phyloP scores from a whole-genome alignment of 2,113 vertebrate genomes.

The Corvus cornix region DNA sequence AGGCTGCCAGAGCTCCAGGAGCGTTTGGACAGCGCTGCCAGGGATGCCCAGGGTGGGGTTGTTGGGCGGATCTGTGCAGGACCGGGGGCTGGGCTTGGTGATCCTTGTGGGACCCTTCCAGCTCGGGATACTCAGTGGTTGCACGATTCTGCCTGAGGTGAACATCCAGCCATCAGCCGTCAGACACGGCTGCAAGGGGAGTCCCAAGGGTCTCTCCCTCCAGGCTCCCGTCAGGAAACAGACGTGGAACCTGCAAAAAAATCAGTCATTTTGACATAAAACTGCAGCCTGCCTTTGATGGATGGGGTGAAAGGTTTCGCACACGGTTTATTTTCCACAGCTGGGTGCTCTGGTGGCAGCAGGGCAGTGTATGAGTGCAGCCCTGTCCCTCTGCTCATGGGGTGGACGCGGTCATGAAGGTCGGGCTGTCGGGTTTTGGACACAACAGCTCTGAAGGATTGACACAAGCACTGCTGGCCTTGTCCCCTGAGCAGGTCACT shows the following conservation, averaged over 20 bases:
- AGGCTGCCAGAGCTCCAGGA: not conserved
- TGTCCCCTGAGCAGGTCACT: not conserved
- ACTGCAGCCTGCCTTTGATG: accelerated
- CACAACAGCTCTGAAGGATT: accelerated
- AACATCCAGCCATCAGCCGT: not conserved
- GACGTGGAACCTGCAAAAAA: not conserved
- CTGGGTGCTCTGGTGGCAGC: not conserved
- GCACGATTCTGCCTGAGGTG: not conserved
- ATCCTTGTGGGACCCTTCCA: accelerated
- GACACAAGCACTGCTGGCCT: not conserved
- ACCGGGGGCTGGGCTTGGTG: accelerated
- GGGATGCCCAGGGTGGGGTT: not conserved
- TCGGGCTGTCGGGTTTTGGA: accelerated
- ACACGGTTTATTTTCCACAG: accelerated
- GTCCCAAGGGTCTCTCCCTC: not conserved
- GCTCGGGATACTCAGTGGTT: not conserved
- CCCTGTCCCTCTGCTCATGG: accelerated
- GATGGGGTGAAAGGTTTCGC: not conserved
- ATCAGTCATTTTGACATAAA: not conserved
- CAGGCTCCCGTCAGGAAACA: not conserved
- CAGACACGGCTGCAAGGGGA: not conserved
- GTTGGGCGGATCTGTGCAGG: not conserved
- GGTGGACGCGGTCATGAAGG: accelerated
- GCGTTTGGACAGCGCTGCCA: not conserved
- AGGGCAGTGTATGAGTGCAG: not conserved